Percentiles rank a stretch among this genome's conserved stretches.
phyloP scores from a whole-genome alignment of 2,113 vertebrate genomes.

The Trogon surrucura region DNA sequence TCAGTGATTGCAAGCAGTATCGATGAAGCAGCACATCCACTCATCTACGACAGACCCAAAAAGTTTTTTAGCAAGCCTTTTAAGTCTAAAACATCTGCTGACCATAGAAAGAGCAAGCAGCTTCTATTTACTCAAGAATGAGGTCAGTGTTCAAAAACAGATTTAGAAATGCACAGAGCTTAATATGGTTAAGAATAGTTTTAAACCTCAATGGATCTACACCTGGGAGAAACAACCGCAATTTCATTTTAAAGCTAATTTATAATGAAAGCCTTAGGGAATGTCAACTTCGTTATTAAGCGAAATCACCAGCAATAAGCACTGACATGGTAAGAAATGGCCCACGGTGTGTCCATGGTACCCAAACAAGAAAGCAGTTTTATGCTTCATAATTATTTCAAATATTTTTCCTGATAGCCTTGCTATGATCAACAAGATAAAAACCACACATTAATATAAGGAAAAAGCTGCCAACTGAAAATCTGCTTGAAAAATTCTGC shows the following conservation, averaged over 20 bases:
- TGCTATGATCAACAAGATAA: background rate
- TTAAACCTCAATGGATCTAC: background rate
- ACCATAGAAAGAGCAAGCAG: background rate
- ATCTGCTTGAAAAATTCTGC: background rate
- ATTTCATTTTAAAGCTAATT: background rate
- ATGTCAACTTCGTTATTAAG: background rate
- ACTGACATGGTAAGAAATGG: background rate
- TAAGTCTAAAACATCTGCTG: background rate
- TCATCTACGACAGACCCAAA: background rate
- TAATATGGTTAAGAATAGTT: background rate
- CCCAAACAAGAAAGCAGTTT: background rate
- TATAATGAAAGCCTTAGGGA: background rate
- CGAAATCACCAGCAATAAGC: background rate
- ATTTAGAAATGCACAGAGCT: background rate
- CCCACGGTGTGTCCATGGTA: rapidly evolving
- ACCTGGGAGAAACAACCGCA: background rate
- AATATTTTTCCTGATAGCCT: background rate
- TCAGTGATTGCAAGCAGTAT: background rate
- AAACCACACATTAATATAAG: background rate
- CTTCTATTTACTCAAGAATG: background rate
- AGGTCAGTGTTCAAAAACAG: background rate
- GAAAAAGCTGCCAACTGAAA: background rate
- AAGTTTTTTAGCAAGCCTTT: background rate
- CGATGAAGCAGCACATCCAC: background rate
- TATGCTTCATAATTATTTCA: background rate